Evolutionary conservation across 2,113 vertebrate genomes (phyloP), one percentile per base, ranked within the genome.

Genomic region (Nematolebias whitei): DNA sequence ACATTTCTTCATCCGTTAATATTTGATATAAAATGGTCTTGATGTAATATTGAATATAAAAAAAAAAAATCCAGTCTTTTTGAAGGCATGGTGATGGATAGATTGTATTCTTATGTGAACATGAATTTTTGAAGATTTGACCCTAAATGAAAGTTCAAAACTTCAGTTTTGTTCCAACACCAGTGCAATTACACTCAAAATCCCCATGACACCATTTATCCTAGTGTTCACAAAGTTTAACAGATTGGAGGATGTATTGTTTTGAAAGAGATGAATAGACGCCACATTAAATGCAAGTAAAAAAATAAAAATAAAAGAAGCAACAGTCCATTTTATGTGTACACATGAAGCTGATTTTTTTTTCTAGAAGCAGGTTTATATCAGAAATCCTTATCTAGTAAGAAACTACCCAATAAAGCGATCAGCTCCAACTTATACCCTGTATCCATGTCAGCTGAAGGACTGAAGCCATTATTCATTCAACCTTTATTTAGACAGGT

Each of bases 281-380:
- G 74, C 87, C 87, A 76, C 77, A 88, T 85, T 86, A 94, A 91
- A 93, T 94, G 91, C 94, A 95, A 95, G n/a, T 94, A 94, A 94
- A 94, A 92, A 77, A 63, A 86, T 90, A 93, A 29, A 29, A 29
- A 29, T 7, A n/a, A n/a, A n/a, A n/a, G n/a, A n/a, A n/a, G n/a
- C 93, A 92, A 88, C 80, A 87, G 87, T 91, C 85, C 85, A 87
- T 90, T 92, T 89, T 88, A 94, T 93, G 92, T 93, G 88, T 93
- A 91, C 76, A 73, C 89, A 90, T 38, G 6, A 59, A 92, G 93
- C 84, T 57, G 86, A 78, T 78, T 58, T 56, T 88, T 76, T n/a
- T n/a, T n/a, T n/a, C n/a, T n/a, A n/a, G n/a, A n/a, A n/a, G n/a
- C n/a, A n/a, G n/a, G n/a, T 87, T 89, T 88, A 85, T 93, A 90